phyloP scores from a whole-genome alignment of 2,113 vertebrate species.

The Semnornis frantzii region DNA sequence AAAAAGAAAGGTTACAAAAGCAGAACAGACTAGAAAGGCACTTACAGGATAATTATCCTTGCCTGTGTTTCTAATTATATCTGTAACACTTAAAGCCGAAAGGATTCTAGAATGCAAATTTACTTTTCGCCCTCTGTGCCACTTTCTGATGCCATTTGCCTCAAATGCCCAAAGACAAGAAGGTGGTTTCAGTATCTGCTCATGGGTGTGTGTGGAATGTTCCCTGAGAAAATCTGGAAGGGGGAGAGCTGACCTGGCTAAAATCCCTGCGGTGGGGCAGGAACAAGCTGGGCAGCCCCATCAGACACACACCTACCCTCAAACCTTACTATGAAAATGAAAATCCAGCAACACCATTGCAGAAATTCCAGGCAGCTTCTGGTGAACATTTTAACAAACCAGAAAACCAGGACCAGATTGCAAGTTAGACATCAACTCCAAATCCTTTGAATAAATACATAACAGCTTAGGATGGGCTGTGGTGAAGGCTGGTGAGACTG shows the following conservation, averaged over 20 bases:
- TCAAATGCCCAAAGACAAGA: neutral
- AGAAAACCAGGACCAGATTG: neutral
- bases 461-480: neutral
- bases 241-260: neutral
- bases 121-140: conserved; percentile 29
- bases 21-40: conserved; percentile 51
- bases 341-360: neutral
- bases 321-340: neutral
- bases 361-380: neutral
- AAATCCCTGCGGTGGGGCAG: neutral
- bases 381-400: neutral
- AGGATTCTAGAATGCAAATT: conserved; percentile 39
- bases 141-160: neutral
- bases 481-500: neutral
- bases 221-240: neutral
- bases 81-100: conserved; percentile 46
- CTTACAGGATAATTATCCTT: conserved; percentile 48
- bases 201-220: rapidly evolving
- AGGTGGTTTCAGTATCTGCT: neutral
- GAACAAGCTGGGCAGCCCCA: neutral
- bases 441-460: neutral
- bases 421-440: neutral
- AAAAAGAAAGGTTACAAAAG: conserved; percentile 49
- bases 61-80: conserved; percentile 53
- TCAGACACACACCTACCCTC: neutral